phyloP scores from a whole-genome alignment of 2,888 invertebrate genomes.

The Pedicia rivosa region DNA sequence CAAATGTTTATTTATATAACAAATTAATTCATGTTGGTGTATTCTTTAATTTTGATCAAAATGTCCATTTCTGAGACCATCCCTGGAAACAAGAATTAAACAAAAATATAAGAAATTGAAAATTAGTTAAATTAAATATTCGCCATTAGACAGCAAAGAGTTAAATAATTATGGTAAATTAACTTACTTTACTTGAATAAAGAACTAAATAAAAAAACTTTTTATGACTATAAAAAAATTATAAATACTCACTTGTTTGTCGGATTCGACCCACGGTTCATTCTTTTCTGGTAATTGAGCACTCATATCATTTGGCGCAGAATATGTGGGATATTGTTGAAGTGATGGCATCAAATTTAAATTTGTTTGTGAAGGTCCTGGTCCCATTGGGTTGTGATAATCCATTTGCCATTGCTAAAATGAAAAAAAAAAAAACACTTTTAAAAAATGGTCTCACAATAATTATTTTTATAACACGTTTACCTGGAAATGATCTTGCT shows the following conservation, averaged over 20 bases:
- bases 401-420: conserved; percentile 24
- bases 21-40: conserved; percentile 7
- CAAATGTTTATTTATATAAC: not conserved
- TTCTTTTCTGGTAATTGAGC: conserved; percentile 27
- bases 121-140: too few species aligned
- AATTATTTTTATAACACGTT: conserved; percentile 10
- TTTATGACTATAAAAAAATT: not conserved
- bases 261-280: conserved; percentile 28
- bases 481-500: conserved; percentile 26
- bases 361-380: conserved; percentile 21
- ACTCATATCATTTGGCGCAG: conserved; percentile 9
- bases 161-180: too few species aligned
- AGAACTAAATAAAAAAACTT: not conserved
- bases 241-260: conserved; percentile 25
- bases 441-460: not conserved
- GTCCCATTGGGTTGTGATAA: conserved; percentile 25
- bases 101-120: not conserved
- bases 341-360: conserved; percentile 27
- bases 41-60: conserved; percentile 10
- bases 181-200: too few species aligned
- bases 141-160: too few species aligned
- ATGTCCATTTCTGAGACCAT: conserved; percentile 24
- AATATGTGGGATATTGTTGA: conserved; percentile 24
- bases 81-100: conserved; percentile 14
- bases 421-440: not conserved